Evolutionary conservation across 1,140 invertebrate genomes (phyloP).

Genomic region (Batillaria attramentaria): DNA sequence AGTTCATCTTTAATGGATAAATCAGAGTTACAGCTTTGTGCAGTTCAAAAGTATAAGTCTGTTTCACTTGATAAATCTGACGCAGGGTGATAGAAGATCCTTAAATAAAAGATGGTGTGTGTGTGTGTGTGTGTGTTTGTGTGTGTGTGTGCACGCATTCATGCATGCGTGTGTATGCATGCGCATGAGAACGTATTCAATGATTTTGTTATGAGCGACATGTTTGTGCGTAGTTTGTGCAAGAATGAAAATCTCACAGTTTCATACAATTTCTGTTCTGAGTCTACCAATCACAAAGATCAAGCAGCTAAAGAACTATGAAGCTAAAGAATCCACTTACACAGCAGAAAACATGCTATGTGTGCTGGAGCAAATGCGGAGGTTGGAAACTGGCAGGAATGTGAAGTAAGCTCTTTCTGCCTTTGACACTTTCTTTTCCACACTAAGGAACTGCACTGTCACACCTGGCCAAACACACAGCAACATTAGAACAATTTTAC

Average conservation of each 20-base stretch:
- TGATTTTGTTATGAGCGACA: too few relatives aligned
- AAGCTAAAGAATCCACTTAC: too few relatives aligned
- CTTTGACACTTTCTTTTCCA: conserved; percentile 8
- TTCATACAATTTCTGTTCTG: background rate
- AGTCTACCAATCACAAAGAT: background rate
- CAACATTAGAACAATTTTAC: background rate
- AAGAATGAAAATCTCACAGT: background rate
- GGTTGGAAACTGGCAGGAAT: conserved; percentile 15
- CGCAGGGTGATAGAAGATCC: too few relatives aligned
- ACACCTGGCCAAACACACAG: background rate
- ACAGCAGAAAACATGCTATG: too few relatives aligned
- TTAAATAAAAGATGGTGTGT: too few relatives aligned
- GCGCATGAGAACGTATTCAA: too few relatives aligned
- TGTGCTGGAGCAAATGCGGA: too few relatives aligned
- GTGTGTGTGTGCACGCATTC: too few relatives aligned
- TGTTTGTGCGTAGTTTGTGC: too few relatives aligned
- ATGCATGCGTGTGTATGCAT: too few relatives aligned
- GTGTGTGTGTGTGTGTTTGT: too few relatives aligned
- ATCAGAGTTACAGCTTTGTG: background rate
- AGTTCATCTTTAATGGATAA: background rate
- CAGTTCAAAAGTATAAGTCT: background rate
- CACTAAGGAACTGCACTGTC: background rate
- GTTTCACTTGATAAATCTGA: background rate
- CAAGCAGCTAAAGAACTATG: background rate
- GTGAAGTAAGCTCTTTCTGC: conserved; percentile 5